phyloP scores from a whole-genome alignment of 2,113 vertebrate species.

The Corvus moneduloides region DNA sequence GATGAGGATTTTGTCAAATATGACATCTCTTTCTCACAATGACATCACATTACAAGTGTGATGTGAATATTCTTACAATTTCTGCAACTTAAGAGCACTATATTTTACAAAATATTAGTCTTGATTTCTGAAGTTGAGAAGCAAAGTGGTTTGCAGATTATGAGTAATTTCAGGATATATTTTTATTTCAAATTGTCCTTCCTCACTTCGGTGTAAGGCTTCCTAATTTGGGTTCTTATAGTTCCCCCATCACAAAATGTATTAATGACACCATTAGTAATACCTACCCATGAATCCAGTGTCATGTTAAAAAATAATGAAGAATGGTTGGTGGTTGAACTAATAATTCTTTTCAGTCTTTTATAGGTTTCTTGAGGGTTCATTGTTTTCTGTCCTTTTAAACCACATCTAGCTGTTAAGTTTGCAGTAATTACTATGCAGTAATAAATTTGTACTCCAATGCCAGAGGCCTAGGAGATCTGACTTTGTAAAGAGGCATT shows the following conservation, averaged over 20 bases:
- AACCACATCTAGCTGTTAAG: not conserved
- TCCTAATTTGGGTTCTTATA: not conserved
- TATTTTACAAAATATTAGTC: not conserved
- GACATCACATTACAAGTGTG: not conserved
- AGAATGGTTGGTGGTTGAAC: not conserved
- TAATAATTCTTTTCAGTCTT: not conserved
- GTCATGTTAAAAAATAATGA: not conserved
- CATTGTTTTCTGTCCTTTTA: slow-evolving; percentile 16
- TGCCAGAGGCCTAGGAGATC: not conserved
- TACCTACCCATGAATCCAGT: not conserved
- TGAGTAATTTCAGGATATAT: not conserved
- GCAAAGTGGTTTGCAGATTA: not conserved
- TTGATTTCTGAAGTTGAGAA: not conserved
- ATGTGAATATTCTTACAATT: not conserved
- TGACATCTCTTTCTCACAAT: not conserved
- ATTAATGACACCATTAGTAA: not conserved
- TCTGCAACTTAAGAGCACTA: not conserved
- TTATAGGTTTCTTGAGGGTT: not conserved
- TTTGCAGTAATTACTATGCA: not conserved
- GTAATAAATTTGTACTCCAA: not conserved
- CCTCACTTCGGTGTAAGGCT: not conserved
- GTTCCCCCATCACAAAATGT: not conserved
- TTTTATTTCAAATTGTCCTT: not conserved
- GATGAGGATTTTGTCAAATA: not conserved
- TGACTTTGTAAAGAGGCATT: not conserved